phyloP scores from a whole-genome alignment of 2,797 vertebrate species.

The Naso thynnoides region DNA sequence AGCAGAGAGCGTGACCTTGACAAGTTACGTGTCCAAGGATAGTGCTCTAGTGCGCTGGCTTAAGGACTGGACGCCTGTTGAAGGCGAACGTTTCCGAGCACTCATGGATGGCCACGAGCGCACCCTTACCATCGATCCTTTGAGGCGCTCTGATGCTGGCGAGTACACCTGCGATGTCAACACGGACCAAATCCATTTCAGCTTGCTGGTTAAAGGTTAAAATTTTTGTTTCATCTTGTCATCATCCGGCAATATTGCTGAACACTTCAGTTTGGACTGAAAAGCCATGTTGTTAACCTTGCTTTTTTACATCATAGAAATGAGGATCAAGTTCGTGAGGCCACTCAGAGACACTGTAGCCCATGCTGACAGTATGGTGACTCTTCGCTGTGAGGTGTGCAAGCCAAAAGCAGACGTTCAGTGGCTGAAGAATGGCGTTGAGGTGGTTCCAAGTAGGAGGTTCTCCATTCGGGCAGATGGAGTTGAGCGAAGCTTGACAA shows the following conservation, averaged over 20 bases:
- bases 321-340: constrained; percentile 87
- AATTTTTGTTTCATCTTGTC: neutral
- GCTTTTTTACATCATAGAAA: constrained; percentile 76
- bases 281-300: neutral
- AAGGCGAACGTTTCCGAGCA: constrained; percentile 83
- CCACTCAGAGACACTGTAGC: constrained; percentile 84
- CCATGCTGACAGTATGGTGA: constrained; percentile 86
- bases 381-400: constrained; percentile 83
- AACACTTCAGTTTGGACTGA: neutral
- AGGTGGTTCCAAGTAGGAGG: constrained; percentile 80
- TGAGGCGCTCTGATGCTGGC: constrained; percentile 86
- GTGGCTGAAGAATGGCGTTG: constrained; percentile 84
- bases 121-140: constrained; percentile 86
- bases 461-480: constrained; percentile 84
- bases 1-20: constrained; percentile 86
- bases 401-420: constrained; percentile 86
- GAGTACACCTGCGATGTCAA: constrained; percentile 89
- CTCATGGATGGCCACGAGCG: constrained; percentile 81
- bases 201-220: constrained; percentile 88
- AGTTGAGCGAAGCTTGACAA: constrained; percentile 82
- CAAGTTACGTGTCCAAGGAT: constrained; percentile 83
- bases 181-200: constrained; percentile 88
- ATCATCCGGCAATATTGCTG: neutral
- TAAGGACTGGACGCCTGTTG: constrained; percentile 83
- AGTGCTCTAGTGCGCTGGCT: constrained; percentile 85